Evolutionary conservation across 2,113 vertebrate genomes (phyloP).

Genomic region (Climacteris rufus): DNA sequence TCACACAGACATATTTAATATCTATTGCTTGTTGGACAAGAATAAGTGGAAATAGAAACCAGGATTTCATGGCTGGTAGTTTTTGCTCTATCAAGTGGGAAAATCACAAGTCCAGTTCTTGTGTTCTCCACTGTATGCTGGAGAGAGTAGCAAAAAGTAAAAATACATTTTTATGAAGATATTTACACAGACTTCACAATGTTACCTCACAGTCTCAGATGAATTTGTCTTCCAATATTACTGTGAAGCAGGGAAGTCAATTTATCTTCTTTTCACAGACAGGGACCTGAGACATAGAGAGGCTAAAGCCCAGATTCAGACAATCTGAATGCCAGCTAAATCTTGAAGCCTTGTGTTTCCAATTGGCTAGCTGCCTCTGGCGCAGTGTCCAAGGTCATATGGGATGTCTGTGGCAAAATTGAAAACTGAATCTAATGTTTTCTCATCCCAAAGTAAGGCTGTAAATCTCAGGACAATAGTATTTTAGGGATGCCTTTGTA

Average conservation of each 20-base stretch:
- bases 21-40: neutral
- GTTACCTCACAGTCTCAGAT: neutral
- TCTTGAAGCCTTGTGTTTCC: conserved; percentile 19
- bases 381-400: neutral
- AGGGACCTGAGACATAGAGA: conserved; percentile 26
- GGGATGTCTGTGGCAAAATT: neutral
- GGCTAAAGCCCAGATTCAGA: conserved; percentile 30
- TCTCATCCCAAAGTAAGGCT: neutral
- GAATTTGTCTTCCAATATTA: conserved; percentile 2
- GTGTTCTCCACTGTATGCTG: neutral
- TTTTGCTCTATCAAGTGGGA: neutral
- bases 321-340: conserved; percentile 27
- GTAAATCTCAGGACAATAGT: neutral
- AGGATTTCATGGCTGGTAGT: neutral
- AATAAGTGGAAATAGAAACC: neutral
- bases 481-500: neutral
- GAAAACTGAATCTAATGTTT: neutral
- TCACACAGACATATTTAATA: fast-evolving
- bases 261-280: conserved; percentile 54
- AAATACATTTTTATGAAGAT: neutral
- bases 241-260: neutral
- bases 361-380: conserved; percentile 33
- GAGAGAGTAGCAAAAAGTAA: neutral
- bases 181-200: neutral
- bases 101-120: neutral